Evolutionary conservation across 2,113 vertebrate genomes (phyloP).

Genomic region (Malurus alboscapulatus): DNA sequence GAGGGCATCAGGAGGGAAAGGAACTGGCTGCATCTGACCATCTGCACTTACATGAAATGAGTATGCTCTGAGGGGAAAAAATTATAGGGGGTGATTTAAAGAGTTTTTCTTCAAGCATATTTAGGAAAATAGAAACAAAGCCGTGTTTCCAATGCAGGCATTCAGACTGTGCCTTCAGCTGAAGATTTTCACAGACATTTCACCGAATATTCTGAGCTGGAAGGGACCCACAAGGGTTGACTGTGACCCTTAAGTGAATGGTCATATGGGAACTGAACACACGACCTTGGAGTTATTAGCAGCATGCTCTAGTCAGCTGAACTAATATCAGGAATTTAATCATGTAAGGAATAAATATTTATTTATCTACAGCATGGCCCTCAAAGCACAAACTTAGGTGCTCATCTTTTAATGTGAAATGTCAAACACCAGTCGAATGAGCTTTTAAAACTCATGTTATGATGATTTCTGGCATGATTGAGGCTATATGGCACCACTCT

Average conservation of each 20-base stretch:
- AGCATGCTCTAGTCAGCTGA: neutral
- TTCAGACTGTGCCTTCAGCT: neutral
- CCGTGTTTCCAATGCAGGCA: neutral
- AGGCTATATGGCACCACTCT: neutral
- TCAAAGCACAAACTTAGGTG: neutral
- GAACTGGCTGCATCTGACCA: slow-evolving; percentile 85
- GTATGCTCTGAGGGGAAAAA: slow-evolving; percentile 71
- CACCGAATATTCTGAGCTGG: neutral
- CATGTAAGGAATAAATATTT: neutral
- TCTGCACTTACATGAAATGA: slow-evolving; percentile 85
- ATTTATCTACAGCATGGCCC: neutral
- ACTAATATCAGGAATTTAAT: neutral
- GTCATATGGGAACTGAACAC: rapidly evolving
- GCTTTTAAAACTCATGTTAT: neutral
- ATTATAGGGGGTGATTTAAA: neutral
- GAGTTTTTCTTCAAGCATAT: neutral
- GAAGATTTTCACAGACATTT: neutral
- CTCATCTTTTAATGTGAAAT: neutral
- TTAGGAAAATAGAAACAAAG: neutral
- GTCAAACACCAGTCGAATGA: neutral
- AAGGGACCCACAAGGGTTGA: neutral
- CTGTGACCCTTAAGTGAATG: neutral
- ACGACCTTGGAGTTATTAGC: neutral
- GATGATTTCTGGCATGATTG: neutral
- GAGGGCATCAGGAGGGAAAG: slow-evolving; percentile 83